Evolutionary conservation across 2,113 vertebrate genomes (phyloP).

Genomic region (Psophia crepitans): DNA sequence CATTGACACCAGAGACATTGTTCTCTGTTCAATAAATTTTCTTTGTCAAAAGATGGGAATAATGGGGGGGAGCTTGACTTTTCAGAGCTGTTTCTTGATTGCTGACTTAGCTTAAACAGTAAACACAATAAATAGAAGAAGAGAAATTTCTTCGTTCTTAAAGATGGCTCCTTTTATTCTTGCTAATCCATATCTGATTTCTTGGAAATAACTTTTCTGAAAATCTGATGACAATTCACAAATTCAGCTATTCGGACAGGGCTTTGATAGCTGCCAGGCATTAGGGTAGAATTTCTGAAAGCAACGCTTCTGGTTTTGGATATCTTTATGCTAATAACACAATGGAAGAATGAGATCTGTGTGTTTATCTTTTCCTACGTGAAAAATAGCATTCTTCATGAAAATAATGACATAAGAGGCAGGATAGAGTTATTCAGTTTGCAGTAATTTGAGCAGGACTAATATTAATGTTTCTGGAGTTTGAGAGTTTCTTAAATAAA

Average conservation of each 20-base stretch:
- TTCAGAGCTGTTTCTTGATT: not conserved
- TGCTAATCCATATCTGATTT: not conserved
- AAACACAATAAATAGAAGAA: not conserved
- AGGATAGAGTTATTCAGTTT: not conserved
- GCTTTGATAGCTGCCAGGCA: not conserved
- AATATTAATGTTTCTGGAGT: not conserved
- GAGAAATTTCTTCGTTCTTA: not conserved
- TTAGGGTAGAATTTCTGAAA: not conserved
- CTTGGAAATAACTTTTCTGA: not conserved
- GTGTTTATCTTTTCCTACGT: not conserved
- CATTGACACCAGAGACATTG: not conserved
- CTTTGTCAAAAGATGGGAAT: not conserved
- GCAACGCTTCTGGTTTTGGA: not conserved
- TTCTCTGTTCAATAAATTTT: not conserved
- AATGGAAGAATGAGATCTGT: not conserved
- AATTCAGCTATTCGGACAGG: not conserved
- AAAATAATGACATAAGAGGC: not conserved
- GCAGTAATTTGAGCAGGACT: not conserved
- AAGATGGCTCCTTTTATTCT: not conserved
- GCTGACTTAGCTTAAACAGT: not conserved
- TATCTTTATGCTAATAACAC: not conserved
- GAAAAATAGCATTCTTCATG: not conserved
- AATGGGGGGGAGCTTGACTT: rapidly evolving
- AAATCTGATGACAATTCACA: not conserved
- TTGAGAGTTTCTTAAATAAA: not conserved